phyloP scores from a whole-genome alignment of 2,113 vertebrate species.

The Odontesthes bonariensis region DNA sequence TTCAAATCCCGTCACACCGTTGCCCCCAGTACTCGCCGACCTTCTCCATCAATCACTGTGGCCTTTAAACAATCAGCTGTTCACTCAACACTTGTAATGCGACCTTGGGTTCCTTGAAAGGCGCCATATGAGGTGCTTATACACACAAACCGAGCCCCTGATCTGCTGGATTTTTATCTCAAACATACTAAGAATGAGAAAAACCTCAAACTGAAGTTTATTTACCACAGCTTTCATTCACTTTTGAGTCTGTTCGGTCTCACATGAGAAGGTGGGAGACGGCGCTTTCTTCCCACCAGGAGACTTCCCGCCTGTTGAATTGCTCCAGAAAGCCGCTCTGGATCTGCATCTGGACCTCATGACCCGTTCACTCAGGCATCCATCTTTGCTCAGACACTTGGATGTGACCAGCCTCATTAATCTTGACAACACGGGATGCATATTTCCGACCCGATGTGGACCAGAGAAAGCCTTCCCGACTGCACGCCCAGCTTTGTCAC shows the following conservation, averaged over 20 bases:
- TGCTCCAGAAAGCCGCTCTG: conserved; percentile 50
- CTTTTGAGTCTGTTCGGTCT: too few species aligned
- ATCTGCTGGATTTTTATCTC: neutral
- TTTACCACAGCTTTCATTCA: too few species aligned
- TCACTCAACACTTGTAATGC: too few species aligned
- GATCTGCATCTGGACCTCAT: conserved; percentile 63
- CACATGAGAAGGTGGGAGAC: too few species aligned
- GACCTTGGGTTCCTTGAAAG: too few species aligned
- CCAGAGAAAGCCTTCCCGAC: conserved; percentile 26
- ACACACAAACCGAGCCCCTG: too few species aligned
- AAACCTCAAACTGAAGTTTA: neutral
- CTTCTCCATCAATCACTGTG: too few species aligned
- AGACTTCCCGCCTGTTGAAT: conserved; percentile 38
- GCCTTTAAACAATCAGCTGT: too few species aligned
- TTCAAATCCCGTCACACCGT: too few species aligned
- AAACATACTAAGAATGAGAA: neutral
- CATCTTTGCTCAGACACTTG: conserved; percentile 54
- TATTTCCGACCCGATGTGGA: conserved; percentile 36
- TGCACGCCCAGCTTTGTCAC: conserved; percentile 3
- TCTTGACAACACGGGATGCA: conserved; percentile 38
- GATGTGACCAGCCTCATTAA: conserved; percentile 24
- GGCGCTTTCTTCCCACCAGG: conserved; percentile 2
- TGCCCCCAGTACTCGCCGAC: too few species aligned
- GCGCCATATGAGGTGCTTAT: too few species aligned
- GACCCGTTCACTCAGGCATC: conserved; percentile 56